Base-by-base conservation (phyloP, 2,113 vertebrate species). In the Oncorhynchus kisutch region DNA sequence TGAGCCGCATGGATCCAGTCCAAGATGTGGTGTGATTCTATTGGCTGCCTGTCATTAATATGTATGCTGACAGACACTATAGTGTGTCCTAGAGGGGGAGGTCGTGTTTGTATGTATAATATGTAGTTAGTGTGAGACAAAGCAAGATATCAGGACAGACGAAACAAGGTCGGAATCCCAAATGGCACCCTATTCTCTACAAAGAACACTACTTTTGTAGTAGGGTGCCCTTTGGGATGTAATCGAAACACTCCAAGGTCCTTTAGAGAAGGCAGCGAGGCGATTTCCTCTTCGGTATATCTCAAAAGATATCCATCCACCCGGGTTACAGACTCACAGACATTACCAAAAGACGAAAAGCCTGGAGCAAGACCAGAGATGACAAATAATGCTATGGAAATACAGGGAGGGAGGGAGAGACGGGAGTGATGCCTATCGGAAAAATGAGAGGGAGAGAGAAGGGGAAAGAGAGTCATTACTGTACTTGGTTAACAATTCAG, bases 311-410 rank as follows among this genome's bases (percentile, higher is more conserved):
- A 70, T 79, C 57, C 18, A 31, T 68, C 72, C 75, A 74, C 49
- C 6, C 76, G 73, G 70, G 54, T 67, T 57, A 80, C 22, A 76
- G 66, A 67, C 39, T 3, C 12, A 45, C 5, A 71, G 11, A 54
- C 11, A 18, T 71, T 83, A 78, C 76, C 78, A 80, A 54, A 70
- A 69, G 84, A 85, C 34, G 4, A 11, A 64, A 66, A 20, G 77
- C 84, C 74, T 78, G 2, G 0, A 74, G 84, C 82, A 75, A 84
- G 81, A 72, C 79, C 72, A 77, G 24, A 20, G n/a, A 78, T 14
- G 8, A 25, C 14, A 3, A 3, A 20, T 1, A 48, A 60, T 67
- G 54, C 25, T 60, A 13, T 4, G 22, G 70, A 70, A 25, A 39
- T 49, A 60, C 18, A 22, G 31, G 2, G 11, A 24, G 66, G 60